These are phyloP conservation scores for Hyperoplus lanceolatus DNA, from an alignment of 2,797 vertebrate species.

Conservation along the genomic window DNA sequence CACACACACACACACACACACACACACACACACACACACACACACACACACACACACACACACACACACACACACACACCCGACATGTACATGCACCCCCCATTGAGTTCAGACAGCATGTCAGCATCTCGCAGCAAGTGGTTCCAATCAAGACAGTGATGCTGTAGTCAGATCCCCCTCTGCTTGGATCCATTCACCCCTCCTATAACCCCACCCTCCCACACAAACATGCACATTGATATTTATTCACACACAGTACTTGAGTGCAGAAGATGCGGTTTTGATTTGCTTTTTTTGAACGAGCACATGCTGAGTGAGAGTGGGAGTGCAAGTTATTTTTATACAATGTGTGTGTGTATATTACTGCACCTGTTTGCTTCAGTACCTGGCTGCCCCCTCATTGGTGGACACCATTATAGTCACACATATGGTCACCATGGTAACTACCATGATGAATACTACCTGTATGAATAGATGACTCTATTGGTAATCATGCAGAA, in stretches of 20 bases:
- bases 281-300: constrained; percentile 36
- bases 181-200: constrained; percentile 32
- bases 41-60: no score
- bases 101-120: constrained; percentile 68
- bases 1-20: constrained; percentile 7
- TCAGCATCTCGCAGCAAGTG: constrained; percentile 63
- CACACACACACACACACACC: not conserved
- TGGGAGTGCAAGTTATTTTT: constrained; percentile 55
- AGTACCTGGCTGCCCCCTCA: constrained; percentile 36
- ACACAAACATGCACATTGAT: constrained; percentile 24
- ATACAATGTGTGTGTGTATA: constrained; percentile 25
- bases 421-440: constrained; percentile 70
- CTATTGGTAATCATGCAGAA: constrained; percentile 1
- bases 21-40: constrained; percentile 3
- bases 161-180: constrained; percentile 53
- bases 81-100: constrained; percentile 44
- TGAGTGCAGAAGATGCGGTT: constrained; percentile 20
- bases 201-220: constrained; percentile 24
- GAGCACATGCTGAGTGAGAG: constrained; percentile 22
- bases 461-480: constrained; percentile 32
- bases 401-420: constrained; percentile 45
- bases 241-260: constrained; percentile 17
- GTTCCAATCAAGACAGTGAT: constrained; percentile 59
- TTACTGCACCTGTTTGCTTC: constrained; percentile 45
- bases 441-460: constrained; percentile 62